Evolutionary conservation across 2,797 vertebrate genomes (phyloP).

Genomic region (Malacoraja senta): DNA sequence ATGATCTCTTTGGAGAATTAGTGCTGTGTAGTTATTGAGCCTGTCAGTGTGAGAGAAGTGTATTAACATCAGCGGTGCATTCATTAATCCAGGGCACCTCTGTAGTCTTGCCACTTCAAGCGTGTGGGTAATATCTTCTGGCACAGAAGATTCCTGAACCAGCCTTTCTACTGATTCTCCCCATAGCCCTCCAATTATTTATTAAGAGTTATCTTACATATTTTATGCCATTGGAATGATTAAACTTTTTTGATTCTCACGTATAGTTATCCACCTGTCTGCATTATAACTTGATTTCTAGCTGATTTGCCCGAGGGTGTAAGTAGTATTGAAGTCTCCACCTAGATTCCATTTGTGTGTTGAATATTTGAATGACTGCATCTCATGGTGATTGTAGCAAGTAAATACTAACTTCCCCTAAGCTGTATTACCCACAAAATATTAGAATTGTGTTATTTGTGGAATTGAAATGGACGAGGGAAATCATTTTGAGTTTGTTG

Average conservation of each 20-base stretch:
- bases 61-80: slow-evolving; percentile 7
- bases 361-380: neutral
- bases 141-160: neutral
- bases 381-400: neutral
- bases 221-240: no score
- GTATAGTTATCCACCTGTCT: neutral
- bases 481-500: neutral
- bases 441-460: neutral
- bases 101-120: neutral
- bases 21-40: neutral
- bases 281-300: neutral
- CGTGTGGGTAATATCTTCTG: neutral
- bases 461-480: neutral
- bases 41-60: neutral
- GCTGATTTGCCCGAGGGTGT: neutral
- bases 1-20: neutral
- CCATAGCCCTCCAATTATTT: neutral
- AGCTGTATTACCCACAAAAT: neutral
- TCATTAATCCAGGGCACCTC: slow-evolving; percentile 1
- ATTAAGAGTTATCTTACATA: neutral
- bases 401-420: neutral
- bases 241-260: neutral
- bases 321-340: neutral
- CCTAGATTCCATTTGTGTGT: neutral
- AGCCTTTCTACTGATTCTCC: neutral